Evolutionary conservation across 2,113 vertebrate genomes (phyloP).

Genomic region (Dasyurus viverrinus): DNA sequence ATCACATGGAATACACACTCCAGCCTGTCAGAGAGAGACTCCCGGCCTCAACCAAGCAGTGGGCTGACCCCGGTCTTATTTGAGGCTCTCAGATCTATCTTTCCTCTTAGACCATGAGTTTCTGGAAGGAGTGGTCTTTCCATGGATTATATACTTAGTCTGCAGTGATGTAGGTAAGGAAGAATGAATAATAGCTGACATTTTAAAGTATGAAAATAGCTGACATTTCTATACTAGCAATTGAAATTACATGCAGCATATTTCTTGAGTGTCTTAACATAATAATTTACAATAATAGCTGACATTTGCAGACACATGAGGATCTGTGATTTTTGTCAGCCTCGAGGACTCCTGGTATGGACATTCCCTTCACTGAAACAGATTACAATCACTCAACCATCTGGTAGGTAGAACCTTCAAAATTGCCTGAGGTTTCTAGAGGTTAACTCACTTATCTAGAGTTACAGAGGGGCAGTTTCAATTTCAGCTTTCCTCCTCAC

Average conservation of each 20-base stretch:
- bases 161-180: neutral
- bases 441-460: neutral
- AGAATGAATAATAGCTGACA: neutral
- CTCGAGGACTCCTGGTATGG: neutral
- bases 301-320: neutral
- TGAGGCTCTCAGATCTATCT: neutral
- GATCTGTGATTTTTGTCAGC: neutral
- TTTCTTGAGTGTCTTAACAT: neutral
- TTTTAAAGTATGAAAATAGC: neutral
- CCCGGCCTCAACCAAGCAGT: neutral
- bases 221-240: constrained; percentile 2
- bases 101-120: neutral
- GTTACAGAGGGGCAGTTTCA: neutral
- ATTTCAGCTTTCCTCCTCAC: neutral
- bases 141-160: neutral
- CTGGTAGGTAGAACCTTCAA: neutral
- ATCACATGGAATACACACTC: neutral
- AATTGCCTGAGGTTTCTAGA: neutral
- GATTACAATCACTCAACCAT: neutral
- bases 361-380: neutral
- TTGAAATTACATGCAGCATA: neutral
- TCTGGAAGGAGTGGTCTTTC: neutral
- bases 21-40: neutral
- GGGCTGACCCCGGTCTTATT: neutral
- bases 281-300: neutral